Evolutionary conservation across 2,113 vertebrate genomes (phyloP).

Genomic region (Chinchilla lanigera): DNA sequence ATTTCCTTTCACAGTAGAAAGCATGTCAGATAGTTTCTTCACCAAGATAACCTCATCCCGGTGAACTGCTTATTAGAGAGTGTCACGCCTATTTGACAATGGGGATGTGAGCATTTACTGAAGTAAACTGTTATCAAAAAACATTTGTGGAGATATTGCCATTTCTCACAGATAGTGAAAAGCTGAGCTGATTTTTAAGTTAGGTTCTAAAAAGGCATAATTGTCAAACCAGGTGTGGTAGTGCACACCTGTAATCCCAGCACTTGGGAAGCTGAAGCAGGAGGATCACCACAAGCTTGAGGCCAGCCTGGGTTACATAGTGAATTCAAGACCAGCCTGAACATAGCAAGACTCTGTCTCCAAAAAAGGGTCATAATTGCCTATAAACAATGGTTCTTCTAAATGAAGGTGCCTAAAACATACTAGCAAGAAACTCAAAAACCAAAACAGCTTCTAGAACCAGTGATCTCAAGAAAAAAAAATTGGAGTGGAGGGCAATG

Average conservation of each 20-base stretch:
- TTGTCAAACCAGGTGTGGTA: not conserved
- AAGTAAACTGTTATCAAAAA: not conserved
- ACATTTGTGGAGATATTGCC: not conserved
- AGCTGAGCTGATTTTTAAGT: not conserved
- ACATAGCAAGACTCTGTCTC: not conserved
- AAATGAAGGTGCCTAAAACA: not conserved
- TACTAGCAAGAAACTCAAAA: constrained; percentile 26
- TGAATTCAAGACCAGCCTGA: not conserved
- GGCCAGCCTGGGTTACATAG: not conserved
- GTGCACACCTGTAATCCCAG: not conserved
- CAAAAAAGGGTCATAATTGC: not conserved
- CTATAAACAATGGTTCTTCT: not conserved
- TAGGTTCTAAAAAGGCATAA: not conserved
- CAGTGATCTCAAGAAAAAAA: constrained; percentile 45
- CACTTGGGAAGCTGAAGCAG: not conserved
- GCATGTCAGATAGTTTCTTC: constrained; percentile 1
- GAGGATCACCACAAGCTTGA: not conserved
- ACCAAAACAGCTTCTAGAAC: constrained; percentile 39
- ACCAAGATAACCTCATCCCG: not conserved
- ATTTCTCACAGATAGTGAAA: constrained; percentile 26
- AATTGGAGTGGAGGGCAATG: constrained; percentile 51
- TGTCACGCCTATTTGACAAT: not conserved
- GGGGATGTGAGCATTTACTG: not conserved
- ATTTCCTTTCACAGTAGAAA: constrained; percentile 16
- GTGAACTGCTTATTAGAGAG: not conserved